These are phyloP conservation scores for Cheilosia vernalis DNA, from an alignment of 2,888 invertebrate species.

Conservation along the genomic window DNA sequence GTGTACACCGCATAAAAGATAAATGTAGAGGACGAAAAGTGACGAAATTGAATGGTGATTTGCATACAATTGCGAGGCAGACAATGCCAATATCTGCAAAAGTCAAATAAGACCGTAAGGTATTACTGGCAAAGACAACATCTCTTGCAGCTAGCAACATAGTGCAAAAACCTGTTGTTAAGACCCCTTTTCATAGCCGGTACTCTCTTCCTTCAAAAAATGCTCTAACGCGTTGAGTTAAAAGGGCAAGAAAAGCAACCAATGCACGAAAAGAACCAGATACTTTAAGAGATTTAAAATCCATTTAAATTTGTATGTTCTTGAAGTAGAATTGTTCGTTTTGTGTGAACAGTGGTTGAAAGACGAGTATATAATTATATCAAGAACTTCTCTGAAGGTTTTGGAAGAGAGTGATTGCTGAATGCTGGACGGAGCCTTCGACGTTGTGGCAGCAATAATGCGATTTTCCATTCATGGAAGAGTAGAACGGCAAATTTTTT, in stretches of 20 bases:
- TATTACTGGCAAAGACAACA: neutral
- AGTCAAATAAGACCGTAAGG: neutral
- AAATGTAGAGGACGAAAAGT: neutral
- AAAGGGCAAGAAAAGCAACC: conserved; percentile 7
- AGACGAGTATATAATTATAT: too few relatives aligned
- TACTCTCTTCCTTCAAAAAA: conserved; percentile 3
- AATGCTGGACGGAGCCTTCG: too few relatives aligned
- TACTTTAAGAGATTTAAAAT: conserved; percentile 7
- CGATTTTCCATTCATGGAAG: too few relatives aligned
- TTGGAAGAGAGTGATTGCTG: too few relatives aligned
- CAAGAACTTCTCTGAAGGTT: too few relatives aligned
- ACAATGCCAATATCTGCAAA: too few relatives aligned
- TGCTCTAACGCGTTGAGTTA: conserved; percentile 7
- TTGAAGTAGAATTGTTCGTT: too few relatives aligned
- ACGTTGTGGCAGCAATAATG: too few relatives aligned
- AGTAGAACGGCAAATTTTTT: too few relatives aligned
- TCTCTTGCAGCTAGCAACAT: neutral
- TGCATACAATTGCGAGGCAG: too few relatives aligned
- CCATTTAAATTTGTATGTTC: neutral
- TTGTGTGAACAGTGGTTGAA: too few relatives aligned
- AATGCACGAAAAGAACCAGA: too few relatives aligned
- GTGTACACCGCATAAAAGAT: neutral
- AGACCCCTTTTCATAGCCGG: conserved; percentile 5
- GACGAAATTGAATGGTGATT: neutral
- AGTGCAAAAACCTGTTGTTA: conserved; percentile 11